phyloP scores from a whole-genome alignment of 2,113 vertebrate genomes.

The Eublepharis macularius region DNA sequence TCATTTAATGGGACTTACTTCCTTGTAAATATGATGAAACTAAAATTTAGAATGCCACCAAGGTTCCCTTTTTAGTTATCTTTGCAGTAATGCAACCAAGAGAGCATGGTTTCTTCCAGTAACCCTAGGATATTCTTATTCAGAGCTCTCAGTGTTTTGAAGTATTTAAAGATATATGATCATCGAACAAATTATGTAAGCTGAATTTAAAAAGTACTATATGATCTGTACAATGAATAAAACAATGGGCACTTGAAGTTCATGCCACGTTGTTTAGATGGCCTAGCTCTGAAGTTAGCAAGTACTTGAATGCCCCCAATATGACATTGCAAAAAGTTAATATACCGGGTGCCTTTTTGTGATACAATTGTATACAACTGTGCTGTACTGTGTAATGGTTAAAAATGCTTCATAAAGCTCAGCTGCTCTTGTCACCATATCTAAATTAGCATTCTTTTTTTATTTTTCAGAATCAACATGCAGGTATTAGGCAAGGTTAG shows the following conservation, averaged over 20 bases:
- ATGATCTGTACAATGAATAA: constrained; percentile 37
- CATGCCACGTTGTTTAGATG: constrained; percentile 43
- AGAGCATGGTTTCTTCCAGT: too few species aligned
- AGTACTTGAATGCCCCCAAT: background rate
- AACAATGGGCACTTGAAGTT: constrained; percentile 28
- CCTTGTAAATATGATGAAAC: background rate
- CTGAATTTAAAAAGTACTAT: background rate
- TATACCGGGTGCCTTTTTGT: background rate
- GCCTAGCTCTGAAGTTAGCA: constrained; percentile 27
- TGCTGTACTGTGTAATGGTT: background rate
- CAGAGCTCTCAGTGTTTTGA: too few species aligned
- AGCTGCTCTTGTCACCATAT: background rate
- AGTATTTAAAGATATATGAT: too few species aligned
- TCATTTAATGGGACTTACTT: background rate
- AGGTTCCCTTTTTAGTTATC: too few species aligned
- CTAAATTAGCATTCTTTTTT: constrained; percentile 35
- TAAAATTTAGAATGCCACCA: background rate
- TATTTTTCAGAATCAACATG: constrained; percentile 23
- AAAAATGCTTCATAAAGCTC: constrained; percentile 22
- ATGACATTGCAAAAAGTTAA: constrained; percentile 33
- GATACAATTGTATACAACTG: constrained; percentile 6
- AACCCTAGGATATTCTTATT: too few species aligned
- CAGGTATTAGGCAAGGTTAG: background rate
- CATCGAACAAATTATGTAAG: too few species aligned
- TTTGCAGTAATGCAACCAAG: too few species aligned